phyloP scores from a whole-genome alignment of 2,113 vertebrate genomes.

The Hippotragus niger region DNA sequence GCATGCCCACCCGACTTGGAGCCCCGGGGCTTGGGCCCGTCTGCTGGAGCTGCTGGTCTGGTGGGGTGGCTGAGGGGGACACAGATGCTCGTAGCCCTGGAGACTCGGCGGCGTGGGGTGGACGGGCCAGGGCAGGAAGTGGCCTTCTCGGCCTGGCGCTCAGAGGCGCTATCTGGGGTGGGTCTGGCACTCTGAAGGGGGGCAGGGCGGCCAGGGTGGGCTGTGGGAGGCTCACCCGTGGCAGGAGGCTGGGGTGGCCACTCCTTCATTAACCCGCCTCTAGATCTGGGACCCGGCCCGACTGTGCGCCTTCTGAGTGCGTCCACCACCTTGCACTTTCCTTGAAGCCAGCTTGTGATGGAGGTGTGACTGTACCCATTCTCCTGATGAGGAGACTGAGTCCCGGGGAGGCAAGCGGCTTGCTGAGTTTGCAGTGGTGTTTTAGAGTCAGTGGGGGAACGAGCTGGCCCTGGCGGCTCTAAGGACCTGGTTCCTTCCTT shows the following conservation, averaged over 20 bases:
- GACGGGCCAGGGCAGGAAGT: background rate
- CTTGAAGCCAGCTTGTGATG: background rate
- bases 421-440: accelerated
- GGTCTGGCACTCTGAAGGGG: background rate
- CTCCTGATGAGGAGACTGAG: background rate
- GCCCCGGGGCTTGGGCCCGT: background rate
- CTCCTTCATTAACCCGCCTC: accelerated
- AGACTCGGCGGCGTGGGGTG: accelerated
- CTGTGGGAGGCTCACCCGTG: accelerated
- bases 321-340: background rate
- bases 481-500: background rate
- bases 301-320: background rate
- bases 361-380: background rate
- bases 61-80: background rate
- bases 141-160: background rate
- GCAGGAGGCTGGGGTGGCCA: background rate
- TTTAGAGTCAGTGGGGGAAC: accelerated
- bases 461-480: background rate
- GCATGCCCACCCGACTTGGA: accelerated
- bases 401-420: background rate
- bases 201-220: accelerated
- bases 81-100: accelerated
- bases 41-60: background rate
- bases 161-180: accelerated
- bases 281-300: background rate